Evolutionary conservation across 2,113 vertebrate species (phyloP), one percentile per base, ranked within the genome.

Genomic region (Coturnix japonica): DNA sequence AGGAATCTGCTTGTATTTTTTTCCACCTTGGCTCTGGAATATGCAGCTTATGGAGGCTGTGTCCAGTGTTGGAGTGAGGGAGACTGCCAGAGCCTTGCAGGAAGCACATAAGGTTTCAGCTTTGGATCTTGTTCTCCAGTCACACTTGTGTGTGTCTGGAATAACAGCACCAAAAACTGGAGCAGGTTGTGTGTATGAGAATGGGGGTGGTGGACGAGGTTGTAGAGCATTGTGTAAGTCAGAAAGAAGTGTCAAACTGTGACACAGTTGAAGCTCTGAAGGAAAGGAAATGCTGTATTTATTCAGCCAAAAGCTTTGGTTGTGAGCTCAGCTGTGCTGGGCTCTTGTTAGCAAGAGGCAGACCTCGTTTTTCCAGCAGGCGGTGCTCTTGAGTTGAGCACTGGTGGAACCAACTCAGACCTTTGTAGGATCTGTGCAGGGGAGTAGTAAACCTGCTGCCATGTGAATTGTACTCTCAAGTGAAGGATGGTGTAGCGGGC

Each of bases 271-370:
- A 61, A 86, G 35, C 65, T 61, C 17, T 43, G 30, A 43, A 63
- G 33, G 66, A 14, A 39, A 73, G 31, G 66, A n/a, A 37, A 7
- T 2, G 0, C 8, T 9, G 0, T 26, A 0, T 3, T 74, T 31
- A 7, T 39, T 64, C 53, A 35, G 30, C n/a, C 15, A 8, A 61
- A 31, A 7, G 15, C 56, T 74, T 28, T 47, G 35, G 30, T 16
- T 14, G 4, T 13, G 33, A 31, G 9, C 17, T 61, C 12, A 12
- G 30, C n/a, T 46, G 3, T 30, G 13, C 3, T 11, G 22, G 21
- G 30, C 33, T 8, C 11, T 17, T 1, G 0, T 14, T 8, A 2
- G 15, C 0, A 0, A 37, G 41, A 43, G 71, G n/a, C 26, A 15
- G 15, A 4, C 41, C 43, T 20, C 5, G 0, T 25, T 15, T 25